phyloP scores from a whole-genome alignment of 2,113 vertebrate species.

The Semnopithecus entellus region DNA sequence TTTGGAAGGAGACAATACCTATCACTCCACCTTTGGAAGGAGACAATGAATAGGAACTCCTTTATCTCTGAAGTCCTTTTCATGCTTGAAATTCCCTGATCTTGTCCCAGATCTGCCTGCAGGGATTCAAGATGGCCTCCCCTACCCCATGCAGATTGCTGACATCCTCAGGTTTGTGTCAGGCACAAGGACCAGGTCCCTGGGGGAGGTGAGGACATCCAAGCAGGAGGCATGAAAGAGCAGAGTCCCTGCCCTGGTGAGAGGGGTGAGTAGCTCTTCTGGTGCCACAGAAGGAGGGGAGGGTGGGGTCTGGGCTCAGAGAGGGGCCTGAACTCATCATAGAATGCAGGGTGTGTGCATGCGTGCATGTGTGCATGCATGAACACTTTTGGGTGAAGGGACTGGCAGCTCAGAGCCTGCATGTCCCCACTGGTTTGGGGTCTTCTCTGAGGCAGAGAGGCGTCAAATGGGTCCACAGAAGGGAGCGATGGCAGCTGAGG shows the following conservation, averaged over 20 bases:
- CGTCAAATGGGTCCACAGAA: background rate
- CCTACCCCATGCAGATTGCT: background rate
- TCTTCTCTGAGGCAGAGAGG: background rate
- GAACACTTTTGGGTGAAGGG: background rate
- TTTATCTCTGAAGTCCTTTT: background rate
- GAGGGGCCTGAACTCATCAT: background rate
- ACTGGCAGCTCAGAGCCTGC: background rate
- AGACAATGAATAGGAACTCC: background rate
- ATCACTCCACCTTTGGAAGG: background rate
- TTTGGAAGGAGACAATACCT: background rate
- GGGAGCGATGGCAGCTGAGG: background rate
- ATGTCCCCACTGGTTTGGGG: background rate
- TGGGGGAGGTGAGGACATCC: background rate
- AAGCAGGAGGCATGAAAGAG: accelerated
- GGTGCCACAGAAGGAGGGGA: background rate
- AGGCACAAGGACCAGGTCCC: background rate
- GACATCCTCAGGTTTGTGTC: background rate
- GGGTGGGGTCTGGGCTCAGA: background rate
- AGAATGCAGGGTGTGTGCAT: accelerated
- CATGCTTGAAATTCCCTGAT: background rate
- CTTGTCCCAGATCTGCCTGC: background rate
- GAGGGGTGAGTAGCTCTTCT: background rate
- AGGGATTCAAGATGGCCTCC: background rate
- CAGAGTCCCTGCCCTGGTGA: too few species aligned
- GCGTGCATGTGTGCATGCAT: accelerated